A percentile compares a stretch with the other conserved stretches of the same genome.
Conservation (phyloP, 2,113 vertebrate genomes). For the Glaucidium brasilianum region DNA sequence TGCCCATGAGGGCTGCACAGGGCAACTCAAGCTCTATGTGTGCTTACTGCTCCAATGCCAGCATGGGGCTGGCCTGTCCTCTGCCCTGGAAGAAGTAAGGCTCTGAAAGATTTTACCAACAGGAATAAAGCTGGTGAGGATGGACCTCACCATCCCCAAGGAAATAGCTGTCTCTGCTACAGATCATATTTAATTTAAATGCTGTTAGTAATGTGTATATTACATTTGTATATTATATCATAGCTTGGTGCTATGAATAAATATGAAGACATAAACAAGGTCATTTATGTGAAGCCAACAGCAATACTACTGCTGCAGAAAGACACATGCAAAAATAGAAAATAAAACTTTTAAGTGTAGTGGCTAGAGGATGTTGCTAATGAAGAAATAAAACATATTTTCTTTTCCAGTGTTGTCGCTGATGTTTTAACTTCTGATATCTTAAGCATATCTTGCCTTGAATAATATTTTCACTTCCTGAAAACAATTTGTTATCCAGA, state of each 20-base stretch:
- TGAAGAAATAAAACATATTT: slow-evolving; percentile 35
- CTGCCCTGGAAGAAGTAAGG: background rate
- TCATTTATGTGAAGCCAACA: slow-evolving; percentile 33
- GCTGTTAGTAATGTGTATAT: slow-evolving; percentile 1
- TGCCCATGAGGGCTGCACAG: background rate
- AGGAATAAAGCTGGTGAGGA: background rate
- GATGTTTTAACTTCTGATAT: slow-evolving; percentile 9
- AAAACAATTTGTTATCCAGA: slow-evolving; percentile 27
- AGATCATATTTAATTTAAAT: slow-evolving; percentile 14
- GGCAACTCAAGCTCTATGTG: background rate
- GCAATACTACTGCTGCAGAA: slow-evolving; percentile 1
- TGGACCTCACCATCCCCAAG: background rate
- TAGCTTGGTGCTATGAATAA: slow-evolving; percentile 30
- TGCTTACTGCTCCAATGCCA: background rate
- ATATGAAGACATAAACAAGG: slow-evolving; percentile 56
- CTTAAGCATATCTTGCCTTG: slow-evolving; percentile 5
- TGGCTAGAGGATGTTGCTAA: background rate
- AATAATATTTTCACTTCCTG: slow-evolving; percentile 30
- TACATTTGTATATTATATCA: background rate
- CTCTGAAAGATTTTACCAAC: background rate
- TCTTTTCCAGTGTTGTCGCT: background rate
- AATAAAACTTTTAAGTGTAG: background rate
- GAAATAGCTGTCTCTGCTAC: background rate
- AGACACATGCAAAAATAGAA: background rate
- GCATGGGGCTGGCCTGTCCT: background rate